Evolutionary conservation across 2,797 vertebrate species (phyloP), one percentile per base, ranked within the genome.

Genomic region (Argyrosomus regius): DNA sequence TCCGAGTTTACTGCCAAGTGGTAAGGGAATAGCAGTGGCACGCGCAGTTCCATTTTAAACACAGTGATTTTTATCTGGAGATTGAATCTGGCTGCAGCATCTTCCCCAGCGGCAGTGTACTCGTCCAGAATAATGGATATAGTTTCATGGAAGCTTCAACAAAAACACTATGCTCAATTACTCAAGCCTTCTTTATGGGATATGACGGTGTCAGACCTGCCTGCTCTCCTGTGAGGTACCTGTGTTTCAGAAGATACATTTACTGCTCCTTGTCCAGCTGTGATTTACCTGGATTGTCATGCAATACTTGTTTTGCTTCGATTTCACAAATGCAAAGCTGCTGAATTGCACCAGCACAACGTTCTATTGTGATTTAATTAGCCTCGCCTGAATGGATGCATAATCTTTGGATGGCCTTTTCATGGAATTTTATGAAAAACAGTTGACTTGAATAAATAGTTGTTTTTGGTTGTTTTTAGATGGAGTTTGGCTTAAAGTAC

Each of bases 61-160:
- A 87, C 83, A 76, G 64, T 70, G 80, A 87, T 90, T 91, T 88
- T 89, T 92, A 90, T 92, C 90, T 90, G 64, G 82, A 91, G 90
- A 93, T 92, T 90, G 83, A 88, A 93, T 91, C 88, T 91, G 85
- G 92, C 91, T 88, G 80, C 68, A 57, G 85, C 85, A 81, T 91
- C 85, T 87, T 72, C 86, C 90, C 84, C 84, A 87, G 82, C 56
- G 60, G 78, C 89, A 80, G 85, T 85, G 78, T 83, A 76, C 82
- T 90, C 61, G 46, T 84, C 84, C 83, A 88, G 89, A 89, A 92
- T 92, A 92, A 91, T 84, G 74, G 87, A 90, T 89, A 78, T 68
- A 67, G 83, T 86, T 89, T 92, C 82, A 87, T 88, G 78, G 81
- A 86, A 78, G 81, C 78, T 84, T 86, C 79, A 89, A 84, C 79